Base-by-base conservation (phyloP, 2,888 invertebrate genomes). In the Heliconius aoede region DNA sequence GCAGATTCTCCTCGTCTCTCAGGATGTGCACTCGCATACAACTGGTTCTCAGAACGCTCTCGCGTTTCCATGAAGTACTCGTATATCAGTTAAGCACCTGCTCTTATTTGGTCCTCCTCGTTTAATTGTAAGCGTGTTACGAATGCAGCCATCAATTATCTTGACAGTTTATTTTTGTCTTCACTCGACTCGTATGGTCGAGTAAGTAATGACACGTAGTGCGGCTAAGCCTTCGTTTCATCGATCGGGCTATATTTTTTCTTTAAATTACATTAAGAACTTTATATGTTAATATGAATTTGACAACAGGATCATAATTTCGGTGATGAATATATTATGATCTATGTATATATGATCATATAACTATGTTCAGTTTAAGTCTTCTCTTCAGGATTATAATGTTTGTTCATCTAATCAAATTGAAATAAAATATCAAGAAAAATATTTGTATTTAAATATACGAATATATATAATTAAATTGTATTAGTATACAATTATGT, bases 81-180 rank as follows among this genome's bases (percentile, higher is more conserved):
- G n/a, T n/a, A 82, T 81, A 85, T 86, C 88, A 86, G 86, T 88
- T 85, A 85, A 83, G 83, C 91, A 92, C 91, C 92, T 92, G 91
- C 88, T 87, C 85, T 85, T 84, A 87, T 90, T 88, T 86, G 87
- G 86, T 83, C 82, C 85, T 84, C 82, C 81, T 77, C 84, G 83
- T 87, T 88, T 89, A 90, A 89, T 89, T 87, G 89, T 88, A 86
- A 86, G 85, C 85, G 81, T 83, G 84, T 84, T 84, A 83, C 85
- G 82, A 89, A 88, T 86, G 86, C 84, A 84, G 84, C 87, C 87
- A 91, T 91, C 88, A 90, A 89, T 91, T 89, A 89, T 83, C 82
- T 84, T 85, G 88, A 88, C 87, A 86, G 85, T 81, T 81, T 81
- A 82, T 84, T 87, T 87, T 86, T 85, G 83, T 82, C 80, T 81